Evolutionary conservation across 35 echinoderm and acorn worm species (phyloP), one percentile per base, ranked within the genome.

Genomic region (Amphiura filiformis): DNA sequence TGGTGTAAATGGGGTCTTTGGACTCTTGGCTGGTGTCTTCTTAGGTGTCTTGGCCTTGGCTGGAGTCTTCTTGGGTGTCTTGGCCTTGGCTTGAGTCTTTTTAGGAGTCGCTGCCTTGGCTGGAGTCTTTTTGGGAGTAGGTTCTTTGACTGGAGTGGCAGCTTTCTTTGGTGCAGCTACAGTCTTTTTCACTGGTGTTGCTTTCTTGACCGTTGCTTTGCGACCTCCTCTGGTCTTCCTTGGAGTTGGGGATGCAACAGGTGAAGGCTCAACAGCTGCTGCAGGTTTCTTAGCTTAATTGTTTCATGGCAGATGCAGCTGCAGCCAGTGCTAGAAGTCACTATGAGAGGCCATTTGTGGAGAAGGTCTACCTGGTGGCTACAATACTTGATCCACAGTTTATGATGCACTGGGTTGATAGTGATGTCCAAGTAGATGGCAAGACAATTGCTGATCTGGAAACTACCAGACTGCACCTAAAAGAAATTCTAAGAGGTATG

Each of bases 151-250:
- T 39, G 52, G 23, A 81, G 85, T 82, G 32, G 39, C 31, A 0
- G 38, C 14, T 31, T 85, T 88, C 20, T 49, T 49, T 44, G 92
- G 81, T 35, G 65, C 38, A 31, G 32, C 41, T 37, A 70, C 44
- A 14, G 86, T 7, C 38, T 90, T 84, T 64, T 85, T 93, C 17
- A 75, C 30, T 44, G 92, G 64, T 57, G 91, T 49, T 17, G 44
- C 57, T 56, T 56, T 70, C 15, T 18, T 70, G 26, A 23, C 57
- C 2, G 84, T 57, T 31, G 87, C 87, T 1, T 76, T 44, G 26
- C 57, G 33, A 12, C n/a, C n/a, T n/a, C 87, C 57, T 82, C 87
- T 89, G 39, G 87, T 87, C 20, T 61, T 39, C 31, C 52, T 87
- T 18, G 70, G 35, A 39, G 75, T 37, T 49, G 86, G 86, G 13